phyloP scores from a whole-genome alignment of 2,113 vertebrate species.

The Tetrao urogallus region DNA sequence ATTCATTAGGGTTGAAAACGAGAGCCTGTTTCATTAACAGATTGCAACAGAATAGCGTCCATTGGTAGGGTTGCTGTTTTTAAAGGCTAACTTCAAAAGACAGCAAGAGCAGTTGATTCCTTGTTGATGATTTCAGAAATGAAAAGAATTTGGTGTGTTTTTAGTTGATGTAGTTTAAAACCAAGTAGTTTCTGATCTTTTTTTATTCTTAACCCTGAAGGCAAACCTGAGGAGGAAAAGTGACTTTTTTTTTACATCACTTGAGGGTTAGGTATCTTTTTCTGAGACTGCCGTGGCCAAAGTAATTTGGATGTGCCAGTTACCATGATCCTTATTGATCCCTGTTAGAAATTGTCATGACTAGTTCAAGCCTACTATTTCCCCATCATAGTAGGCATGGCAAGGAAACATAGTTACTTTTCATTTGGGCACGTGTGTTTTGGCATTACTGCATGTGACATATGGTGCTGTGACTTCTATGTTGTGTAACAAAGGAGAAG shows the following conservation, averaged over 20 bases:
- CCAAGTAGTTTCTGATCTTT: background rate
- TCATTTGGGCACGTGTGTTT: background rate
- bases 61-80: background rate
- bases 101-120: background rate
- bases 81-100: background rate
- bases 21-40: background rate
- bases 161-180: background rate
- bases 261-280: background rate
- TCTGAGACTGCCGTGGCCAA: background rate
- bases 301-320: background rate
- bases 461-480: background rate
- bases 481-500: background rate
- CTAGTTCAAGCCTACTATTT: background rate
- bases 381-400: accelerated
- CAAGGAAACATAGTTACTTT: background rate
- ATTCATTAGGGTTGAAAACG: background rate
- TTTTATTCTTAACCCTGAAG: background rate
- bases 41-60: background rate
- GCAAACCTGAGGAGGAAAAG: background rate
- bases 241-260: background rate
- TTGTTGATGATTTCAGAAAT: background rate
- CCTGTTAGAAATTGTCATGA: background rate
- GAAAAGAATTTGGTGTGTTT: background rate
- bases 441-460: background rate
- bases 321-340: background rate